phyloP scores from a whole-genome alignment of 2,888 invertebrate species.

The Aplocera efformata region DNA sequence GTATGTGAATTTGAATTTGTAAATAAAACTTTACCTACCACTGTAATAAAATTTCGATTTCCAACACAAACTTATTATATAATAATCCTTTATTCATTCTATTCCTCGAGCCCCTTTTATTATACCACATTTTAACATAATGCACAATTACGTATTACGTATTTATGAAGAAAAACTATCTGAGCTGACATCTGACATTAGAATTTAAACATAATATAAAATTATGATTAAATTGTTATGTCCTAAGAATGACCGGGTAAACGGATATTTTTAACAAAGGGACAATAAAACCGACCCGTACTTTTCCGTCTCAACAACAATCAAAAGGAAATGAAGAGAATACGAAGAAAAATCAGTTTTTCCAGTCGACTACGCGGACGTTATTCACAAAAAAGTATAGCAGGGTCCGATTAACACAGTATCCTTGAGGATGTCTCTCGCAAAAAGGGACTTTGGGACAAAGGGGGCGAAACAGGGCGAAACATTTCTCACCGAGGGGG shows the following conservation, averaged over 20 bases:
- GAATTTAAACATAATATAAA: no score
- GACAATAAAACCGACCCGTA: conserved; percentile 4
- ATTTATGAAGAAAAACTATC: no score
- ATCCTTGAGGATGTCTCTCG: conserved; percentile 75
- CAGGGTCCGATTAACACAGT: conserved; percentile 74
- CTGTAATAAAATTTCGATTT: no score
- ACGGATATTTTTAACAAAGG: neutral
- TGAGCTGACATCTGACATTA: no score
- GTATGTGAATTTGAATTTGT: no score
- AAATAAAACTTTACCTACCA: no score
- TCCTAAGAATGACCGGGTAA: neutral
- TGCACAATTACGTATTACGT: no score
- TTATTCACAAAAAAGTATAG: conserved; percentile 60
- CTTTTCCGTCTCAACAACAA: conserved; percentile 36
- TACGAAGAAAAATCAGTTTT: conserved; percentile 43
- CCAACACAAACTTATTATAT: no score
- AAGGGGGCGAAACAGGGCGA: conserved; percentile 51
- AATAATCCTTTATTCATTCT: no score
- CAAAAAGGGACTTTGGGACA: conserved; percentile 72
- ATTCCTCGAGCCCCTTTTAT: no score
- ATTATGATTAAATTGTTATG: neutral
- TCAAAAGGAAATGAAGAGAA: conserved; percentile 41
- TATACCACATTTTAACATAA: no score
- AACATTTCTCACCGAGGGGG: conserved; percentile 72
- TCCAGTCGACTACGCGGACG: conserved; percentile 46